Percentiles rank a stretch among this genome's conserved stretches.
These are phyloP conservation scores for Sebastolobus alascanus DNA, from an alignment of 2,797 vertebrate genomes.

Conservation along the genomic window DNA sequence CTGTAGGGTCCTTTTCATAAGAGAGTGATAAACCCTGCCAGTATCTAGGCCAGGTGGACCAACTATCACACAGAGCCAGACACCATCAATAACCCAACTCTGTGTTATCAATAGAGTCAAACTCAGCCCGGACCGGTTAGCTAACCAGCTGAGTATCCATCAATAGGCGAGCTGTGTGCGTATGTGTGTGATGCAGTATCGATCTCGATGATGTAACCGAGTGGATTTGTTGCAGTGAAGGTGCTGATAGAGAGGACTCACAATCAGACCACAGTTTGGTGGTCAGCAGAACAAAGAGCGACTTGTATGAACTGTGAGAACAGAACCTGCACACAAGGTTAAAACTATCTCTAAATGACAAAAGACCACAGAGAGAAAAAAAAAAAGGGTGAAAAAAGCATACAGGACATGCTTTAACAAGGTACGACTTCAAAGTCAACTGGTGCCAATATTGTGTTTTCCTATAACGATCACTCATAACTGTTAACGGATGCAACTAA, in stretches of 20 bases:
- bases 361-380: background rate
- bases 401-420: background rate
- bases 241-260: conserved; percentile 44
- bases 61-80: conserved; percentile 18
- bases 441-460: too few species aligned
- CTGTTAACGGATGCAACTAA: background rate
- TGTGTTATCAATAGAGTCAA: conserved; percentile 31
- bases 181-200: conserved; percentile 27
- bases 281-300: conserved; percentile 58
- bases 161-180: conserved; percentile 34
- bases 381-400: background rate
- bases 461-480: background rate
- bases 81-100: conserved; percentile 47
- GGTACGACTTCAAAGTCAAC: background rate
- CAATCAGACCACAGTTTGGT: conserved; percentile 36
- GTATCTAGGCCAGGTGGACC: conserved; percentile 33
- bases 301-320: conserved; percentile 57
- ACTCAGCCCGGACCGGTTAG: conserved; percentile 21
- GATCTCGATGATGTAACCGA: conserved; percentile 11
- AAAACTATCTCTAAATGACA: background rate
- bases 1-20: background rate
- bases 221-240: conserved; percentile 1
- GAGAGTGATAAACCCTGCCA: background rate
- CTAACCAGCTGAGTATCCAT: conserved; percentile 48
- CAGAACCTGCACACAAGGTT: background rate